Conservation (phyloP, 2,888 invertebrate species). For the Aphrophora alni region DNA sequence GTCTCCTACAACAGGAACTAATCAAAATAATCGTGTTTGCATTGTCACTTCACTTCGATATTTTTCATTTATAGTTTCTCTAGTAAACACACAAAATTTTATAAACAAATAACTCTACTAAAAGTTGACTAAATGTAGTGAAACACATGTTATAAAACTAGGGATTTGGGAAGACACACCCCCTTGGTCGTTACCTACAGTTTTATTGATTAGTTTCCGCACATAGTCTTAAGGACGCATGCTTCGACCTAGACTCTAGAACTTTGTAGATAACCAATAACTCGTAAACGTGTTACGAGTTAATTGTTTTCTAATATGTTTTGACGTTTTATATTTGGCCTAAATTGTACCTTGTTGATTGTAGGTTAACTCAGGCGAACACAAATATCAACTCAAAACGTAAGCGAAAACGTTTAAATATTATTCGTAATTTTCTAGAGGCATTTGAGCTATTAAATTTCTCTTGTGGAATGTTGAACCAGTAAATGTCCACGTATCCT, state of each 20-base stretch:
- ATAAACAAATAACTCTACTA: no score
- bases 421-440: no score
- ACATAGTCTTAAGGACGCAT: neutral
- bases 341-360: no score
- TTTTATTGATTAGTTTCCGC: neutral
- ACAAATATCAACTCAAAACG: no score
- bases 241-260: neutral
- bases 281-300: neutral
- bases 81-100: no score
- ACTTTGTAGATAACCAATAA: neutral
- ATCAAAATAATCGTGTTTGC: neutral
- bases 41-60: neutral
- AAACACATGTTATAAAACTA: neutral
- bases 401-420: no score
- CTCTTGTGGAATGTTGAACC: no score
- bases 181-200: neutral
- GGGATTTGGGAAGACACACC: neutral
- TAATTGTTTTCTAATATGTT: neutral
- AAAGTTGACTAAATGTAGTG: neutral
- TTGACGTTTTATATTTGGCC: no score
- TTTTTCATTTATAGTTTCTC: no score
- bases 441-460: no score
- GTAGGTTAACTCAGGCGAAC: no score
- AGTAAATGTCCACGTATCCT: no score
- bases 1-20: neutral